Evolutionary conservation across 2,113 vertebrate species (phyloP), one percentile per base, ranked within the genome.

Genomic region (Ancistrus triradiatus): DNA sequence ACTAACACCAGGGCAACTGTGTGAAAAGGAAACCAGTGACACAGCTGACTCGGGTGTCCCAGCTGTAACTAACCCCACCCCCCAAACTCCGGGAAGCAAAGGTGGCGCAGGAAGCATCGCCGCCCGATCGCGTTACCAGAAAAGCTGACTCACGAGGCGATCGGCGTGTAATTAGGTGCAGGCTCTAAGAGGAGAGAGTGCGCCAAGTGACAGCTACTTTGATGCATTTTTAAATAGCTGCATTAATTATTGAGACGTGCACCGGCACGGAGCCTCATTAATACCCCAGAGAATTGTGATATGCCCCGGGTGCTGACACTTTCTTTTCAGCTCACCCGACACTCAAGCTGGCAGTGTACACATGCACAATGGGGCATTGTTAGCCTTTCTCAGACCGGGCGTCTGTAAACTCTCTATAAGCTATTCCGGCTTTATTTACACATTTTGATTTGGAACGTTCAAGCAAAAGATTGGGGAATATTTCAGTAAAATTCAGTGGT

Each of bases 311-410:
- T 61, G 43, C 38, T 66, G 82, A 89, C 87, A 90, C 87, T 90
- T 90, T 90, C 87, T 88, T 87, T 90, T 88, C 80, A 88, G 78
- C 52, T 66, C 57, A 59, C 28, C 46, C 75, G 85, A 88, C 84
- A 88, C 81, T 75, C 70, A 76, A 87, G 79, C 81, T 82, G 82
- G 79, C 79, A 77, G 61, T 14, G 56, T 50, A 70, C 78, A 76
- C 81, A 74, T 60, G 76, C 37, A 72, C 81, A 80, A 77, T 64
- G 46, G 79, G 73, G 76, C 63, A 77, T 83, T 79, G 76, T 70
- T 78, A 61, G 72, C 63, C 58, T 50, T 66, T 65, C 66, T n/a
- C 44, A 27, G 40, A 63, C n/a, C n/a, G n/a, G n/a, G n/a, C n/a
- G n/a, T n/a, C n/a, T n/a, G n/a, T n/a, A n/a, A n/a, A n/a, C n/a